phyloP scores from a whole-genome alignment of 2,888 invertebrate genomes.

The Reticulitermes lucifugus region DNA sequence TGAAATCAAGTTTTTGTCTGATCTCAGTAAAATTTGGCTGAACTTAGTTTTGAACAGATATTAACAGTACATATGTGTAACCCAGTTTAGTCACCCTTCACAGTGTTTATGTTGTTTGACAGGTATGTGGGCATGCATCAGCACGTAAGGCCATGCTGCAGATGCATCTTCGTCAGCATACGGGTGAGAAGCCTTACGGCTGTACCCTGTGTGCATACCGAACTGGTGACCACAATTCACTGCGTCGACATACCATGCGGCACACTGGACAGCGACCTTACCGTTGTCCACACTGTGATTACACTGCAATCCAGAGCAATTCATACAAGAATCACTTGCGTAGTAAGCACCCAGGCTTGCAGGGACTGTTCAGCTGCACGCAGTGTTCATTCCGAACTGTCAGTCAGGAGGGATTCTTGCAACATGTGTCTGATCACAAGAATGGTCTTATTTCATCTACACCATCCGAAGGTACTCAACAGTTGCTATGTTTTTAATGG shows the following conservation, averaged over 20 bases:
- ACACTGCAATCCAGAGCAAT: constrained; percentile 76
- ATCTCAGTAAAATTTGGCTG: too few species aligned
- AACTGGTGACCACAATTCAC: constrained; percentile 81
- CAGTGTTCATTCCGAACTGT: constrained; percentile 71
- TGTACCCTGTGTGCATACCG: constrained; percentile 77
- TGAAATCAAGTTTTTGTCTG: too few species aligned
- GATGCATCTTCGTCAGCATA: constrained; percentile 80
- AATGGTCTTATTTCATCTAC: constrained; percentile 62
- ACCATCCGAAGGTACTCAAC: constrained; percentile 6
- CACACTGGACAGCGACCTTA: constrained; percentile 70
- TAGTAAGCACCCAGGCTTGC: constrained; percentile 67
- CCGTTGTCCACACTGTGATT: constrained; percentile 76
- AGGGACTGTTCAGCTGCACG: constrained; percentile 67
- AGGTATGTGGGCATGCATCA: constrained; percentile 76
- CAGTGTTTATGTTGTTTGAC: constrained; percentile 13
- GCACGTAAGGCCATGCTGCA: constrained; percentile 77
- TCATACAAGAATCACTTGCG: constrained; percentile 74
- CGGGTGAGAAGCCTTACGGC: constrained; percentile 81
- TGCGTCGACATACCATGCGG: constrained; percentile 74
- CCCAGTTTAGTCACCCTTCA: neutral
- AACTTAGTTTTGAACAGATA: too few species aligned
- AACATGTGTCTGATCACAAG: constrained; percentile 69
- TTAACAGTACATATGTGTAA: too few species aligned
- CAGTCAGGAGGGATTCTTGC: constrained; percentile 67
- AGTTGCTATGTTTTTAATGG: neutral